Conservation (phyloP, 2,797 vertebrate species). For the Morelia viridis region DNA sequence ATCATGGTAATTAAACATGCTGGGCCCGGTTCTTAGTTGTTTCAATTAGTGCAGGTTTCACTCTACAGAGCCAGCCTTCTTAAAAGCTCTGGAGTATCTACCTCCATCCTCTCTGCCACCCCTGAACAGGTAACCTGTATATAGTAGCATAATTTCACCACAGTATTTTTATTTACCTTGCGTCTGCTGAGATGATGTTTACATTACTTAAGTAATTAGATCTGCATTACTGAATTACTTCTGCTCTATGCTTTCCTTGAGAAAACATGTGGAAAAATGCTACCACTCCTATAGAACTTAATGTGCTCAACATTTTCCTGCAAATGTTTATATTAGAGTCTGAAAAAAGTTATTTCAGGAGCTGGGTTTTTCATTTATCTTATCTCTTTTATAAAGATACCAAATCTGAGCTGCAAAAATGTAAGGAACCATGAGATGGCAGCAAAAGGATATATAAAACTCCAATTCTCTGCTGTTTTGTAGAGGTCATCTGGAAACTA, state of each 20-base stretch:
- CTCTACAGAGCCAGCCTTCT: neutral
- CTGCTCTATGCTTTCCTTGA: constrained; percentile 10
- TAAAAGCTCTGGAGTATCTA: constrained; percentile 21
- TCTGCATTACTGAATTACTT: constrained; percentile 40
- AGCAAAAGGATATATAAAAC: neutral
- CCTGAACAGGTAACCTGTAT: neutral
- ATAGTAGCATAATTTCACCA: neutral
- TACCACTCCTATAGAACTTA: neutral
- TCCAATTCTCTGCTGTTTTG: neutral
- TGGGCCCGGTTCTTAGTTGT: constrained; percentile 14
- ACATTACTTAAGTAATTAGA: constrained; percentile 22
- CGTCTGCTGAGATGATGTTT: constrained; percentile 35
- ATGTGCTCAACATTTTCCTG: constrained; percentile 32
- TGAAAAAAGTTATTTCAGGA: neutral
- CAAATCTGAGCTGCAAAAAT: neutral
- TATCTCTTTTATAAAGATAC: neutral
- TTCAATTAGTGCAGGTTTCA: constrained; percentile 30
- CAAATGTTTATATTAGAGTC: constrained; percentile 50
- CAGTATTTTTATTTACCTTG: constrained; percentile 20
- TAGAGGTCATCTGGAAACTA: neutral
- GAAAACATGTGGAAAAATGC: constrained; percentile 16
- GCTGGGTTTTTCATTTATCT: neutral
- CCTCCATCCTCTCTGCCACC: neutral
- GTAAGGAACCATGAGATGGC: neutral
- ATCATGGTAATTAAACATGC: constrained; percentile 28